A percentile compares a stretch with the other conserved stretches of the same genome.
These are phyloP conservation scores for Vanessa atalanta DNA, from an alignment of 1,140 invertebrate species.

Conservation along the genomic window DNA sequence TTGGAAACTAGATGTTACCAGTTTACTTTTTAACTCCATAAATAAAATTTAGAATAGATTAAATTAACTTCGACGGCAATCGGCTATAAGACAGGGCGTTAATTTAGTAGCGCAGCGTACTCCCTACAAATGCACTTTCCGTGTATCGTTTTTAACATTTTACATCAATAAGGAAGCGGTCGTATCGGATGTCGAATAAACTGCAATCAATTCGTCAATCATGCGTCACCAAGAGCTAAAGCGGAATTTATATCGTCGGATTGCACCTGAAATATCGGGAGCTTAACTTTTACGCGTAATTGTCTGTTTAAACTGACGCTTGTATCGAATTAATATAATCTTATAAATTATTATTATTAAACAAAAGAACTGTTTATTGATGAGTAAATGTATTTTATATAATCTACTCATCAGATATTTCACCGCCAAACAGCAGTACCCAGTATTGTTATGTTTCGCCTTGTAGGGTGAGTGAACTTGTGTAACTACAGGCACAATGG, in stretches of 20 bases:
- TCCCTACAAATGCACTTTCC: conserved; percentile 4
- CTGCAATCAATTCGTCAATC: conserved; percentile 32
- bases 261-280: conserved; percentile 27
- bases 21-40: no score
- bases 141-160: conserved; percentile 19
- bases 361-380: background rate
- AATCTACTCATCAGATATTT: no score
- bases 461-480: no score
- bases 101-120: background rate
- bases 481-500: no score
- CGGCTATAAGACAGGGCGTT: background rate
- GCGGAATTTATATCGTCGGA: conserved; percentile 27
- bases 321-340: background rate
- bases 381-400: no score
- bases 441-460: no score
- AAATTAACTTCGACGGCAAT: conserved; percentile 1
- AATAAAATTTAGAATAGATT: background rate
- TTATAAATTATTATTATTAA: background rate
- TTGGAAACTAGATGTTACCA: no score
- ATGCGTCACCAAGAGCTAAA: conserved; percentile 20
- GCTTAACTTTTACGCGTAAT: conserved; percentile 24
- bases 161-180: conserved; percentile 4
- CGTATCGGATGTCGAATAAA: conserved; percentile 10
- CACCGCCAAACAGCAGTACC: no score
- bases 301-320: conserved; percentile 17